Evolutionary conservation across 1,140 invertebrate species (phyloP).

Genomic region (Magallana angulata): DNA sequence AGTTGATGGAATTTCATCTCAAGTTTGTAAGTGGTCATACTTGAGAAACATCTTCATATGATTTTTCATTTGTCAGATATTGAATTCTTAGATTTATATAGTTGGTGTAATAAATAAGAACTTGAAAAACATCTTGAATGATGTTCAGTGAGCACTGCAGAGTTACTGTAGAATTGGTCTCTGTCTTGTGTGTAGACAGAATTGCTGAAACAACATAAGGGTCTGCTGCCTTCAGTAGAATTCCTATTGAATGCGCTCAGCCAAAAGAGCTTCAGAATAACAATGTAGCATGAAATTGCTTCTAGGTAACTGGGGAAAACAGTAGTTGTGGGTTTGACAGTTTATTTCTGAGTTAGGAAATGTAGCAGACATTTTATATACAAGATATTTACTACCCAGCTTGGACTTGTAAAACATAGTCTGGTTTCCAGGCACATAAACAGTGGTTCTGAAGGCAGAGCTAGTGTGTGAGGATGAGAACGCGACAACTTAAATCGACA

Average conservation of each 20-base stretch:
- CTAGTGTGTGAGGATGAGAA: slow-evolving; percentile 3
- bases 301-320: slow-evolving; percentile 31
- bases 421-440: slow-evolving; percentile 32
- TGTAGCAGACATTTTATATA: slow-evolving; percentile 36
- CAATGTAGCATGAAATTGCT: slow-evolving; percentile 29
- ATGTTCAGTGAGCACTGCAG: too few species aligned
- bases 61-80: too few species aligned
- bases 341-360: slow-evolving; percentile 34
- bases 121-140: too few species aligned
- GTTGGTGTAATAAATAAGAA: neutral
- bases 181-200: neutral
- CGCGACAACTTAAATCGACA: slow-evolving; percentile 24
- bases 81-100: too few species aligned
- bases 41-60: too few species aligned
- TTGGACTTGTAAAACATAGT: slow-evolving; percentile 34
- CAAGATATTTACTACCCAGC: slow-evolving; percentile 33
- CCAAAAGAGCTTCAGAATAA: neutral
- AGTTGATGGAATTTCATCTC: too few species aligned
- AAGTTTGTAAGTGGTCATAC: too few species aligned
- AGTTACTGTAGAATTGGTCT: neutral
- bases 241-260: neutral
- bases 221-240: slow-evolving; percentile 8
- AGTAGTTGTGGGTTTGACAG: slow-evolving; percentile 35
- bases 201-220: neutral
- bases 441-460: slow-evolving; percentile 18